Evolutionary conservation across 1,140 invertebrate genomes (phyloP).

Genomic region (Zelostemma sp.): DNA sequence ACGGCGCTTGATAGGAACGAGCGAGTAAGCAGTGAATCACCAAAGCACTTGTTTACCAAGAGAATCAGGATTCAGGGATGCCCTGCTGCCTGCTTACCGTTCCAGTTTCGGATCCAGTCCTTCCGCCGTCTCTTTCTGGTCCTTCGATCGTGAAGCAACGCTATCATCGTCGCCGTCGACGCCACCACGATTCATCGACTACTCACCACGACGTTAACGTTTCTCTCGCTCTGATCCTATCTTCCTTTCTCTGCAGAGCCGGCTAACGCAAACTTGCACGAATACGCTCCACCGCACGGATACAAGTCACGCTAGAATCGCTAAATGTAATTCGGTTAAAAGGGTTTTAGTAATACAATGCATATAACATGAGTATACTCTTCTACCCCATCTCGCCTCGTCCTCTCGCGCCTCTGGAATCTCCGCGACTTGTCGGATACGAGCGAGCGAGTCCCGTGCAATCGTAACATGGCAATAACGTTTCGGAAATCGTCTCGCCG

Average conservation of each 20-base stretch:
- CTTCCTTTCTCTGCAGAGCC: constrained; percentile 22
- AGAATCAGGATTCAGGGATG: constrained; percentile 66
- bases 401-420: constrained; percentile 42
- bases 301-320: constrained; percentile 61
- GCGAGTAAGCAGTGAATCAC: constrained; percentile 68
- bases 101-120: constrained; percentile 51
- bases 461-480: constrained; percentile 44
- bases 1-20: constrained; percentile 65
- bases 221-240: constrained; percentile 15
- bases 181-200: constrained; percentile 37
- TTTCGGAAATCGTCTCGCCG: constrained; percentile 34
- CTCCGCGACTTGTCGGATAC: constrained; percentile 29
- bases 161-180: constrained; percentile 19
- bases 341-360: constrained; percentile 70
- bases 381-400: constrained; percentile 28
- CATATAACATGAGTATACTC: constrained; percentile 66
- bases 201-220: constrained; percentile 35
- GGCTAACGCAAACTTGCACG: constrained; percentile 42
- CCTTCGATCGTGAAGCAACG: constrained; percentile 31
- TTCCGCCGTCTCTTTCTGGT: constrained; percentile 32
- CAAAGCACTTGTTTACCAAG: constrained; percentile 69
- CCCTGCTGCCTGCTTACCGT: constrained; percentile 39
- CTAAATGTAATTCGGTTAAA: constrained; percentile 70
- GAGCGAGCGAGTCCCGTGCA: constrained; percentile 30
- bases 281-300: constrained; percentile 42